Conservation (phyloP, 2,113 vertebrate species). For the Andinoacara biseriatus region DNA sequence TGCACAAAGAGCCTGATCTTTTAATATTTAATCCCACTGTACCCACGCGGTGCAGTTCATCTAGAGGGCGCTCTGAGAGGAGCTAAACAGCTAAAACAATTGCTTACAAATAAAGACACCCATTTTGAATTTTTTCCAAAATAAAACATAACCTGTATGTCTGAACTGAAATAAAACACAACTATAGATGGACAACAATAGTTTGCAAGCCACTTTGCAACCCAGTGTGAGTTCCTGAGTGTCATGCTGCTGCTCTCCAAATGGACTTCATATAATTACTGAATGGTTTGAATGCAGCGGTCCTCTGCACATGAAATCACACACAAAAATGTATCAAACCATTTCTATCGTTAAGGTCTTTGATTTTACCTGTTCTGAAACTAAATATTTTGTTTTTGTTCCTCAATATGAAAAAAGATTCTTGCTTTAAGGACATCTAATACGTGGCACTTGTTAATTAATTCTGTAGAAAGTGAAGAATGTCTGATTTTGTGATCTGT, state of each 20-base stretch:
- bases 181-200: background rate
- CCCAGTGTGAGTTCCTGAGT: background rate
- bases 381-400: too few species aligned
- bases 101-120: background rate
- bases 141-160: background rate
- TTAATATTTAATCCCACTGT: slow-evolving; percentile 2
- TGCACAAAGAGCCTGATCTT: background rate
- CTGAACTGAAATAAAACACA: background rate
- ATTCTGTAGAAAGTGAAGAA: too few species aligned
- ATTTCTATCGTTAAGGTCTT: too few species aligned
- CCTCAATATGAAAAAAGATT: too few species aligned
- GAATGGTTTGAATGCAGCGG: too few species aligned
- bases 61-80: background rate
- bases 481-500: too few species aligned
- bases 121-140: background rate
- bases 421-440: too few species aligned
- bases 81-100: background rate
- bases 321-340: too few species aligned
- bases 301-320: background rate
- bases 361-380: too few species aligned
- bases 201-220: background rate
- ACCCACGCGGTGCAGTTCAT: background rate
- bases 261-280: background rate
- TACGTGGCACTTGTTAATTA: too few species aligned
- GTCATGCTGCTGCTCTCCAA: background rate